Conservation (phyloP, 2,113 vertebrate genomes). For the Megaceryle maxima region DNA sequence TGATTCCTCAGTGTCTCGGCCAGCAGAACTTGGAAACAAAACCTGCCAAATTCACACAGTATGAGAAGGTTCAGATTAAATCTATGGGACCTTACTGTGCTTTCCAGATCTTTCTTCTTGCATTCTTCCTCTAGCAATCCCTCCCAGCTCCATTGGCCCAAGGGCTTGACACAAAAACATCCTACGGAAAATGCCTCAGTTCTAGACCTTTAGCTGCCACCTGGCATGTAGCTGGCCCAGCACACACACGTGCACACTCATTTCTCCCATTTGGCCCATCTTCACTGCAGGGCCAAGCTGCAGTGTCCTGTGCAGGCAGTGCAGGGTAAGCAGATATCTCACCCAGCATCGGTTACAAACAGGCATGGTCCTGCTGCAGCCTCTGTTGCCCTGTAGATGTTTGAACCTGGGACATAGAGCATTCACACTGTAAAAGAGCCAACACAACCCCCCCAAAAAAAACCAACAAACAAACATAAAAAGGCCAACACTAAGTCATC, state of each 20-base stretch:
- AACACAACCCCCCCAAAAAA: neutral
- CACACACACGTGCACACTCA: too few relatives aligned
- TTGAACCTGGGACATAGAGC: neutral
- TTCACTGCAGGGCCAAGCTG: neutral
- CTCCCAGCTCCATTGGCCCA: neutral
- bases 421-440: neutral
- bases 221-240: neutral
- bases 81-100: neutral
- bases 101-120: conserved; percentile 30
- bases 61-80: conserved; percentile 13
- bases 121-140: neutral
- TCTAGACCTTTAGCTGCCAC: neutral
- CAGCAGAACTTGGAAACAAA: conserved; percentile 31
- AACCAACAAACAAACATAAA: neutral
- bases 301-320: neutral
- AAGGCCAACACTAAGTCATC: neutral
- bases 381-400: neutral
- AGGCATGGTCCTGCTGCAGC: neutral
- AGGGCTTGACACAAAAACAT: neutral
- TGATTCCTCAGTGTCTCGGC: neutral
- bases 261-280: neutral
- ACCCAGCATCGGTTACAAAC: rapidly evolving
- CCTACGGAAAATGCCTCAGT: neutral
- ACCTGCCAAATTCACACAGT: neutral
- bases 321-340: neutral